Evolutionary conservation across 2,797 vertebrate species (phyloP), one percentile per base, ranked within the genome.

Genomic region (Acanthornis magna): DNA sequence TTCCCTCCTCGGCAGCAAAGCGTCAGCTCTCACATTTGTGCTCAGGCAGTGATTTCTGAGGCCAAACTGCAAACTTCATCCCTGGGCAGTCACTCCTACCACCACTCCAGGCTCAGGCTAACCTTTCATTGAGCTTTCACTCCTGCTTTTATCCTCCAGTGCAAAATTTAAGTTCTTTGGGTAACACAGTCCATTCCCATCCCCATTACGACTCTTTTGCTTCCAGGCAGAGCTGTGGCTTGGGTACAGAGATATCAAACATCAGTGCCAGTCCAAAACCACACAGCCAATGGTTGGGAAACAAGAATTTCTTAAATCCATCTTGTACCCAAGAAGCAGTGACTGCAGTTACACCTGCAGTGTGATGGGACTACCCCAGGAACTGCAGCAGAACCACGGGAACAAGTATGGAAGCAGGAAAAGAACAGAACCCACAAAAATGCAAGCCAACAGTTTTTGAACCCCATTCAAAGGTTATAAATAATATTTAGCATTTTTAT

Each of bases 401-500:
- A 92, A 38, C 13, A 19, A 40, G 42, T 3, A 55, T 4, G 38
- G 60, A 70, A 91, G 48, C 32, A 48, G 53, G 18, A 65, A 68
- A 47, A 85, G 51, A 82, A 88, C 32, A 66, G 23, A 93, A 50
- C 26, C n/a, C 62, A 67, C 23, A 66, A 17, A 93, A 73, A 10
- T 9, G 50, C 27, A 66, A 82, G 61, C 9, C 4, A 91, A 58
- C 27, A 9, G 71, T 73, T 81, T 88, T 34, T 32, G 84, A 91
- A 55, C 34, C 36, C 23, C 43, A 30, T 22, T 87, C 20, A 75
- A 89, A 76, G 65, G 72, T 89, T 85, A 80, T 40, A 77, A 88
- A 68, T 73, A 91, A 45, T 85, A 77, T 80, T 89, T 82, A 91
- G 36, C 61, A 78, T 54, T 94, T 89, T 43, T 67, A 55, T 85